A percentile compares a stretch with the other conserved stretches of the same genome.
Evolutionary conservation across 2,888 invertebrate genomes (phyloP).

Genomic region (Sipha maydis): DNA sequence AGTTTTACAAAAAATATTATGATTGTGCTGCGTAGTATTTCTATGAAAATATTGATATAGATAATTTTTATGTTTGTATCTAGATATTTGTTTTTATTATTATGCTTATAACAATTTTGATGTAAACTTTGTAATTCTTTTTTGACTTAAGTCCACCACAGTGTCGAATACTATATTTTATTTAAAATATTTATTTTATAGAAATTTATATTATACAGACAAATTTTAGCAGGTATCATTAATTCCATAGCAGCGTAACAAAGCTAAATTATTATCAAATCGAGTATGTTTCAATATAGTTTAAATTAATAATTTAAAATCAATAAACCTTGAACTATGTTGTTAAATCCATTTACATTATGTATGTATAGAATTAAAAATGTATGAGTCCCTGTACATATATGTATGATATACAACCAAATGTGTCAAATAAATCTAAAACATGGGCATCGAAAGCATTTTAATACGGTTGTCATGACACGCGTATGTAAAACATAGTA

Average conservation of each 20-base stretch:
- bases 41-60: no score
- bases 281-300: background rate
- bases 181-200: background rate
- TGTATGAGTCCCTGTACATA: constrained; percentile 1
- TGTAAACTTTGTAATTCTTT: no score
- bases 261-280: background rate
- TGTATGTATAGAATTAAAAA: constrained; percentile 18
- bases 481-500: constrained; percentile 47
- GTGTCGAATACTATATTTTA: no score
- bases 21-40: no score
- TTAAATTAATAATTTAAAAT: constrained; percentile 47
- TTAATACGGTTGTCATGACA: constrained; percentile 52
- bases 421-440: constrained; percentile 47
- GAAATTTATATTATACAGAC: background rate
- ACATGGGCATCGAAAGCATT: constrained; percentile 9
- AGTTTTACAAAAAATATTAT: no score
- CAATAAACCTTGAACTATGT: constrained; percentile 52
- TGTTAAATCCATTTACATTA: background rate
- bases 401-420: background rate
- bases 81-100: no score
- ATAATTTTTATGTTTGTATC: no score
- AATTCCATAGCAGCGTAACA: no score
- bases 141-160: no score
- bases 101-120: no score
- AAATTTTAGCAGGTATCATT: no score